Evolutionary conservation across 1,140 invertebrate species (phyloP), one percentile per base, ranked within the genome.

Genomic region (Dendroctonus ponderosae): DNA sequence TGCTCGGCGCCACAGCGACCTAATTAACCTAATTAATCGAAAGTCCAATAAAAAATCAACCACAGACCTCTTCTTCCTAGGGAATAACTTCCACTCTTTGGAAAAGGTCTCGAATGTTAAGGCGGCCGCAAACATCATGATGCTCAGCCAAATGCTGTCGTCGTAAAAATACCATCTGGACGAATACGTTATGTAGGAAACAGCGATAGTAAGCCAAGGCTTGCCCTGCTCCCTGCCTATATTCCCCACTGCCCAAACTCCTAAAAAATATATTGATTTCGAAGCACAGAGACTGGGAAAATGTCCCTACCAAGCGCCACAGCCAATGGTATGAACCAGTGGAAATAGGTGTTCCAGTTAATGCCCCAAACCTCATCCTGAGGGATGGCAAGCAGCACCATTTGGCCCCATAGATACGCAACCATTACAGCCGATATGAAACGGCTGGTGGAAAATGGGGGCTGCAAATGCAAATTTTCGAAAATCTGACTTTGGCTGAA

Each of bases 171-270:
- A 89, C 43, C 80, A 74, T 5, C 85, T 86, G 0, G 84, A 72
- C 5, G 87, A 85, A 78, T 87, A 91, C 0, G 84, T 79, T 0
- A 85, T 48, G 69, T 89, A 90, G 0, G 94, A 87, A 2, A 85
- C 87, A 0, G 88, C 40, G 0, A 96, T 75, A 0, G 92, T 82
- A 72, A 84, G 81, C 80, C 85, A 86, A 12, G 72, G 72, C 50
- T 70, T 70, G 0, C 78, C 78, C 56, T 67, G 70, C 76, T 95
- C 88, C 50, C 87, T 82, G 0, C 94, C 94, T 74, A 97, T 90
- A 76, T 97, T 97, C 9, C 93, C 94, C 8, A 97, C 90, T 0
- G 87, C 80, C 88, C 93, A 92, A 0, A 96, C 89, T 75, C 93
- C 94, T 94, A 74, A 49, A 77, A 79, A 56, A 39, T n/a, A 56